A percentile compares a stretch with the other conserved stretches of the same genome.
phyloP scores from a whole-genome alignment of 2,113 vertebrate genomes.

The Pantherophis guttatus region DNA sequence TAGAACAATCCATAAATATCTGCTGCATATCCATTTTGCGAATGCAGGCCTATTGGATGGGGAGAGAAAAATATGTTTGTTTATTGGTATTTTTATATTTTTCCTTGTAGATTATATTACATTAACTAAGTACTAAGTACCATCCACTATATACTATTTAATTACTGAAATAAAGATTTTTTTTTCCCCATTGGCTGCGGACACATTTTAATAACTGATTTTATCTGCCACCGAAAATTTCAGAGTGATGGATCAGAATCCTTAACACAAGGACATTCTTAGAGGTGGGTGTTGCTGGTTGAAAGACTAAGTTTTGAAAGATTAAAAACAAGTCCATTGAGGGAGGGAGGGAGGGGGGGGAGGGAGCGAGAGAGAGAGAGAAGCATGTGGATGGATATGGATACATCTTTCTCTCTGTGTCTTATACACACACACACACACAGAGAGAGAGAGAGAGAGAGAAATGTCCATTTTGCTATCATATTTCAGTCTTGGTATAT shows the following conservation, averaged over 20 bases:
- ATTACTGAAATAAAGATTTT: neutral
- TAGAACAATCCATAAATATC: neutral
- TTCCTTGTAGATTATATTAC: neutral
- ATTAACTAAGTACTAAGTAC: neutral
- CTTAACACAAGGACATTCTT: neutral
- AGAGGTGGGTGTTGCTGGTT: neutral
- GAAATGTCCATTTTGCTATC: neutral
- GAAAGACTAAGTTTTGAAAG: neutral
- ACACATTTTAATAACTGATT: neutral
- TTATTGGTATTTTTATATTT: neutral
- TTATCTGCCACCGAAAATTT: neutral
- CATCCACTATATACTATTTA: neutral
- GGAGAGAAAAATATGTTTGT: neutral
- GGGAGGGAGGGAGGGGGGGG: too few relatives aligned
- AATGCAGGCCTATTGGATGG: neutral
- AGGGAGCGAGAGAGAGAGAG: neutral
- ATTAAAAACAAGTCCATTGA: neutral
- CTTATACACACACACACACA: neutral
- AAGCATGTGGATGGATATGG: too few relatives aligned
- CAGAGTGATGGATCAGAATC: neutral
- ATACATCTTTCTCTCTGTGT: too few relatives aligned
- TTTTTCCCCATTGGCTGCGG: too few relatives aligned
- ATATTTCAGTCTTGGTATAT: neutral
- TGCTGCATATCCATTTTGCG: neutral
- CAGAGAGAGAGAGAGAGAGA: neutral